A percentile compares a stretch with the other conserved stretches of the same genome.
Evolutionary conservation across 1,140 invertebrate species (phyloP).

Genomic region (Coelopa frigida): DNA sequence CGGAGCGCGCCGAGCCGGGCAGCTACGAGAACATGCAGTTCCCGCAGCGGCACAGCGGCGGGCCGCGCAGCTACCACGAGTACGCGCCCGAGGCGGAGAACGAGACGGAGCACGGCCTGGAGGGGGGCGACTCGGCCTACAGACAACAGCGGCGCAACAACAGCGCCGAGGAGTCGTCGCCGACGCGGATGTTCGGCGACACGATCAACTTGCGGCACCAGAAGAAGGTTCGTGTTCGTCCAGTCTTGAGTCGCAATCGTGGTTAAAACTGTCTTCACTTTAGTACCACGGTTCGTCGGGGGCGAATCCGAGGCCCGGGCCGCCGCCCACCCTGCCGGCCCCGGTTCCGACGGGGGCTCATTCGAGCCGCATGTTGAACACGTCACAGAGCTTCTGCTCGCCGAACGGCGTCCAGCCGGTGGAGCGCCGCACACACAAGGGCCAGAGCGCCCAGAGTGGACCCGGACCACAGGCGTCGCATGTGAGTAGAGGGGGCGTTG

Average conservation of each 20-base stretch:
- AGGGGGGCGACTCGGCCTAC: constrained; percentile 34
- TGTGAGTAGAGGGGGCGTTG: constrained; percentile 9
- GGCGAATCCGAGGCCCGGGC: constrained; percentile 46
- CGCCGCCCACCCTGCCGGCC: constrained; percentile 57
- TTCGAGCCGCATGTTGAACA: constrained; percentile 46
- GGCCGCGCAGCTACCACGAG: constrained; percentile 31
- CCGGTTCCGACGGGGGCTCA: constrained; percentile 48
- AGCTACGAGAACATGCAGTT: constrained; percentile 15
- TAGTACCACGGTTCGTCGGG: constrained; percentile 23
- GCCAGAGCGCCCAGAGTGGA: constrained; percentile 28
- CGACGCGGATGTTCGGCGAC: constrained; percentile 52
- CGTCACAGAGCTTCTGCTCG: constrained; percentile 51
- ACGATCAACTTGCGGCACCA: constrained; percentile 35
- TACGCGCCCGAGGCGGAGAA: constrained; percentile 27
- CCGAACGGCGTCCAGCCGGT: constrained; percentile 33
- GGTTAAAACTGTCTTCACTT: background rate
- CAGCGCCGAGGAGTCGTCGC: constrained; percentile 47
- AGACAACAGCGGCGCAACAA: constrained; percentile 36
- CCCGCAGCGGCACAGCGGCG: constrained; percentile 5
- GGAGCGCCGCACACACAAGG: constrained; percentile 38
- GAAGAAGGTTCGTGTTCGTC: constrained; percentile 28
- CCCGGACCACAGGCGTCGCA: constrained; percentile 26
- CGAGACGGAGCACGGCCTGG: constrained; percentile 21
- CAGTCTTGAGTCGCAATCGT: background rate
- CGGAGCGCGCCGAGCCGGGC: constrained; percentile 21